Evolutionary conservation across 2,797 vertebrate species (phyloP).

Genomic region (Enteromius viviparus): DNA sequence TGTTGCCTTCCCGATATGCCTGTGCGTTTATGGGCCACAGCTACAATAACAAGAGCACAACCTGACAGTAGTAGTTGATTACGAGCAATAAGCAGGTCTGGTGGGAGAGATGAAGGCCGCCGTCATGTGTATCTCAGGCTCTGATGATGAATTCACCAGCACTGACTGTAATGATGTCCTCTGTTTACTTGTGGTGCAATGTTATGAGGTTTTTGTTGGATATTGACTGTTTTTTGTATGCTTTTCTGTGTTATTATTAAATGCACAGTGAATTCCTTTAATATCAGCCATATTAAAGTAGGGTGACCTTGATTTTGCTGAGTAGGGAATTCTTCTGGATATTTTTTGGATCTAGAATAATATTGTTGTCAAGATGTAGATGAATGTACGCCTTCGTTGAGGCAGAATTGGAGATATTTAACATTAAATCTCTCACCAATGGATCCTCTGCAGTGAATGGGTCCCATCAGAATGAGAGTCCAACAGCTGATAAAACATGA

Average conservation of each 20-base stretch:
- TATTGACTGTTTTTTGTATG: not conserved
- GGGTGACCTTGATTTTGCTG: not conserved
- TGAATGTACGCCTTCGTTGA: not conserved
- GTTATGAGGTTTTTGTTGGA: slow-evolving; percentile 20
- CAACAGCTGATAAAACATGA: not conserved
- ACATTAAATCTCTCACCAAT: not conserved
- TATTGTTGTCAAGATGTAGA: not conserved
- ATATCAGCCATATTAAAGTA: not conserved
- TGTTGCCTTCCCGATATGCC: slow-evolving; percentile 20
- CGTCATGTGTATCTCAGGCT: slow-evolving; percentile 7
- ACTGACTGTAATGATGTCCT: slow-evolving; percentile 3
- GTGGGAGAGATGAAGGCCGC: slow-evolving; percentile 28
- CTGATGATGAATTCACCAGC: slow-evolving; percentile 15
- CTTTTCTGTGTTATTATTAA: slow-evolving; percentile 1
- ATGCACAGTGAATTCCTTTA: not conserved
- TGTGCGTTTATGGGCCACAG: slow-evolving; percentile 43
- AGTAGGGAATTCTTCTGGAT: not conserved
- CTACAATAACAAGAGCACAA: slow-evolving; percentile 25
- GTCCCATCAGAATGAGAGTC: not conserved
- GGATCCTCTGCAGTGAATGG: not conserved
- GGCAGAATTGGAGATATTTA: not conserved
- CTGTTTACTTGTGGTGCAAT: not conserved
- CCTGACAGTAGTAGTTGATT: slow-evolving; percentile 48
- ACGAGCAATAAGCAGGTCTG: slow-evolving; percentile 45
- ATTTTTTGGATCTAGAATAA: not conserved